Conservation (phyloP, 2,113 vertebrate species). For the Paedocypris sp. region DNA sequence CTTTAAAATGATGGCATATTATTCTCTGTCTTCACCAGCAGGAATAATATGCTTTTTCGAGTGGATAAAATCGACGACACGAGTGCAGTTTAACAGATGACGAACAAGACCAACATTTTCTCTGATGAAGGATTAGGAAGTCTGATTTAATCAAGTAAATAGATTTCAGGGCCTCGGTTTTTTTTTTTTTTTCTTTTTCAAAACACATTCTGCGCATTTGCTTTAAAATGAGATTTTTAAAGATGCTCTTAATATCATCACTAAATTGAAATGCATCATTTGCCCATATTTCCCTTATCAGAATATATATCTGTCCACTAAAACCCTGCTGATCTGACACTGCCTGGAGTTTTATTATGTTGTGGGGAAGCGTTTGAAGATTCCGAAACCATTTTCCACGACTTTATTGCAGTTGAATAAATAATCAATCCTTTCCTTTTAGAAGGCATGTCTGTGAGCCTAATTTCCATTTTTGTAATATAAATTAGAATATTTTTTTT, state of each 20-base stretch:
- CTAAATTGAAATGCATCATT: conserved; percentile 16
- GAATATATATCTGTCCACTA: not conserved
- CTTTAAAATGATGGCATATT: not conserved
- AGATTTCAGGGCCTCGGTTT: conserved; percentile 2
- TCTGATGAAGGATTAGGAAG: conserved; percentile 22
- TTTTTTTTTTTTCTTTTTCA: too few species aligned
- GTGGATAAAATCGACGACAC: conserved; percentile 12
- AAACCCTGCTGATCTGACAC: too few species aligned
- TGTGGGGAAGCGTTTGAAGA: not conserved
- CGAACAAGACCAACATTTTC: not conserved
- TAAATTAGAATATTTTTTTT: not conserved
- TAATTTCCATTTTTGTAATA: too few species aligned
- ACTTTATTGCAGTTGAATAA: not conserved
- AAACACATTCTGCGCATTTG: not conserved
- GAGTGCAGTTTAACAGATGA: not conserved
- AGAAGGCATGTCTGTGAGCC: not conserved
- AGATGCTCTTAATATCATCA: conserved; percentile 1
- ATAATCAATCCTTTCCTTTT: not conserved
- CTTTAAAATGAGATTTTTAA: conserved; percentile 16
- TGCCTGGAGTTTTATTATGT: too few species aligned
- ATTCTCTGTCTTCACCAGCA: not conserved
- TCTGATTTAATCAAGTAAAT: conserved; percentile 28
- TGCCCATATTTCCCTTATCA: not conserved
- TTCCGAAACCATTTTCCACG: not conserved
- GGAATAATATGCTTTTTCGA: conserved; percentile 16